phyloP scores from a whole-genome alignment of 2,888 invertebrate species.

The Sarcophaga caerulescens region DNA sequence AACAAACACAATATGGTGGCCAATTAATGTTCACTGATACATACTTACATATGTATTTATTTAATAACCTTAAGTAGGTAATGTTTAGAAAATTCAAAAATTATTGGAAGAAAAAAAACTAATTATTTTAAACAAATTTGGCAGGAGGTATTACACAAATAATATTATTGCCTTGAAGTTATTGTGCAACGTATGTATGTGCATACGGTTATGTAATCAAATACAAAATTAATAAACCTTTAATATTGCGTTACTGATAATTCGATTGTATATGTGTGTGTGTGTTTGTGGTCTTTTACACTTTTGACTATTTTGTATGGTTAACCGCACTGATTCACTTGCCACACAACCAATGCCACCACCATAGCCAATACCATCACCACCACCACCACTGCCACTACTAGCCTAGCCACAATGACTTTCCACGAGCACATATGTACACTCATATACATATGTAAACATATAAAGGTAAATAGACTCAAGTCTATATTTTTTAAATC shows the following conservation, averaged over 20 bases:
- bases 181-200: neutral
- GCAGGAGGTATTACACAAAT: neutral
- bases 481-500: slow-evolving; percentile 13
- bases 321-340: slow-evolving; percentile 30
- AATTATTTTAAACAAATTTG: too few species aligned
- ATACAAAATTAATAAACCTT: neutral
- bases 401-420: neutral
- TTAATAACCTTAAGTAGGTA: too few species aligned
- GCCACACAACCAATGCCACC: neutral
- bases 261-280: slow-evolving; percentile 26
- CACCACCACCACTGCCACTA: neutral
- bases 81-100: too few species aligned
- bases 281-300: slow-evolving; percentile 3
- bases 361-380: neutral
- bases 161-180: neutral
- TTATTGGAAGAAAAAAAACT: too few species aligned
- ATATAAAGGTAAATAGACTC: neutral
- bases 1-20: too few species aligned
- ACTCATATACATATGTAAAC: neutral
- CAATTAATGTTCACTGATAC: neutral
- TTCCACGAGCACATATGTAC: neutral
- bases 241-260: neutral
- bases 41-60: neutral
- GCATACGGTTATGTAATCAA: too few species aligned
- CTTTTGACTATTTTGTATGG: slow-evolving; percentile 29